A percentile compares a stretch with the other conserved stretches of the same genome.
Evolutionary conservation across 2,113 vertebrate species (phyloP).

Genomic region (Tachycineta bicolor): DNA sequence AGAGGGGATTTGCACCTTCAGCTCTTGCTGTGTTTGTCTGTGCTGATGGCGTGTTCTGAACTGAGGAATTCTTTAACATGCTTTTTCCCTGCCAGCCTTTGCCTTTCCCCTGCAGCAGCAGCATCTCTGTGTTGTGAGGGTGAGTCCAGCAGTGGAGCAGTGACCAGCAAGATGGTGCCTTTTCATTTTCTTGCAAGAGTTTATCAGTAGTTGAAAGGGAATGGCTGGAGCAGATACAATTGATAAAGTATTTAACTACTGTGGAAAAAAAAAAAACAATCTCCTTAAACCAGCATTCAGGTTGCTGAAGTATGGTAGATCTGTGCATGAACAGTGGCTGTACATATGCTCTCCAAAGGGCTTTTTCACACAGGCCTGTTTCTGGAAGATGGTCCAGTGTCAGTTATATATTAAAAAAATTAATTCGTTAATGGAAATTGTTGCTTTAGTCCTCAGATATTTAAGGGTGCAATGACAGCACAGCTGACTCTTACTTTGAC

Average conservation of each 20-base stretch:
- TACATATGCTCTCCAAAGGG: background rate
- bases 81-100: background rate
- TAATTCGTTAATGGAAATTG: background rate
- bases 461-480: background rate
- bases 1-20: background rate
- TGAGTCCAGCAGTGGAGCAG: background rate
- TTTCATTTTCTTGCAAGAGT: background rate
- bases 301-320: background rate
- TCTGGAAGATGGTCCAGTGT: slow-evolving; percentile 2
- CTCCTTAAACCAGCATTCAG: background rate
- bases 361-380: background rate
- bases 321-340: background rate
- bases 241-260: background rate
- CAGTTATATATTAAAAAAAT: background rate
- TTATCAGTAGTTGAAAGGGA: background rate
- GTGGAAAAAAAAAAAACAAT: no score
- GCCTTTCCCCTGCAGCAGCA: background rate
- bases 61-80: background rate
- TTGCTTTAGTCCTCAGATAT: background rate
- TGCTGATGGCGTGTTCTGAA: rapidly evolving
- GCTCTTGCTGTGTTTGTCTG: rapidly evolving
- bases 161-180: background rate
- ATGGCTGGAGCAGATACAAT: background rate
- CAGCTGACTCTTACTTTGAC: background rate
- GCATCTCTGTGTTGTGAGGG: background rate